Percentiles rank a stretch among this genome's conserved stretches.
phyloP scores from a whole-genome alignment of 2,113 vertebrate genomes.

The Myrmecophaga tridactyla region DNA sequence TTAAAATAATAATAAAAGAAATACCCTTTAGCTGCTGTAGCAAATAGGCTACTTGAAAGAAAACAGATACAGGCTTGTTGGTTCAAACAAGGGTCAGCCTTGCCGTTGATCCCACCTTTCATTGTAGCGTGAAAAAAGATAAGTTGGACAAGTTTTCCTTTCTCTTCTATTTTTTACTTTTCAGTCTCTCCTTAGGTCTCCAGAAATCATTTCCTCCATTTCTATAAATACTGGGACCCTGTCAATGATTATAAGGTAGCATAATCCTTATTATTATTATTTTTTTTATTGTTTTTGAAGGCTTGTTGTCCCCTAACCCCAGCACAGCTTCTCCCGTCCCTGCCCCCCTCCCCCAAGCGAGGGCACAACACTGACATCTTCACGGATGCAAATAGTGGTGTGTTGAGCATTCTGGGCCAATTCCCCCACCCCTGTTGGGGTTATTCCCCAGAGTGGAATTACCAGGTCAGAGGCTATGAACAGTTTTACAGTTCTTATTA shows the following conservation, averaged over 20 bases:
- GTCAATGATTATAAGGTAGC: neutral
- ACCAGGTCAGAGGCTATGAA: slow-evolving; percentile 66
- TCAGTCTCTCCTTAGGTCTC: neutral
- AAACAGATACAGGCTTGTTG: slow-evolving; percentile 44
- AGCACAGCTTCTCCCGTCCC: neutral
- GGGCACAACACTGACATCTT: neutral
- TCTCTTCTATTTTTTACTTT: neutral
- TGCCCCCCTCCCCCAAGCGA: neutral
- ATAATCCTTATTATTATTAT: neutral
- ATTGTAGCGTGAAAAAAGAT: neutral
- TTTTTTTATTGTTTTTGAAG: slow-evolving; percentile 9
- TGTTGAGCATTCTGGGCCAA: slow-evolving; percentile 50
- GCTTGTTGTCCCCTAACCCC: neutral
- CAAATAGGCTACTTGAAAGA: slow-evolving; percentile 44
- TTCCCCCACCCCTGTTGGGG: slow-evolving; percentile 57
- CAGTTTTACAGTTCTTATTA: slow-evolving; percentile 64
- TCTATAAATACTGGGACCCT: slow-evolving; percentile 3
- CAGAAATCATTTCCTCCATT: slow-evolving; percentile 36
- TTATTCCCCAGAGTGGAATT: slow-evolving; percentile 71
- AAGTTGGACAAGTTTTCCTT: neutral
- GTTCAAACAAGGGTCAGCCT: slow-evolving; percentile 52
- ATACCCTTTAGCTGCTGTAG: neutral
- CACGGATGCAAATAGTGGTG: slow-evolving; percentile 31
- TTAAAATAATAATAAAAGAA: slow-evolving; percentile 49
- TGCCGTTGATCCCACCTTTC: neutral